phyloP scores from a whole-genome alignment of 2,797 vertebrate genomes.

The Eidolon dupreanum region DNA sequence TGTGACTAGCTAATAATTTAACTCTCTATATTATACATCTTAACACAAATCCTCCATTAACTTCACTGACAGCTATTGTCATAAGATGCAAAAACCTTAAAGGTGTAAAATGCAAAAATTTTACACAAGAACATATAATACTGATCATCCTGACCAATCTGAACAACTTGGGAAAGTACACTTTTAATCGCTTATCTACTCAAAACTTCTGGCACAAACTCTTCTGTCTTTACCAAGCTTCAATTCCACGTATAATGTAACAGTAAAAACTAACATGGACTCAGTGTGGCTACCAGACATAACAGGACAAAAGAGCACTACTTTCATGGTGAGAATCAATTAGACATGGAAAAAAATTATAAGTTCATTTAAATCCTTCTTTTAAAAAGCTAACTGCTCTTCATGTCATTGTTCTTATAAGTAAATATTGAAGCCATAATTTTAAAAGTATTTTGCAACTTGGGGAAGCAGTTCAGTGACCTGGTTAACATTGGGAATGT shows the following conservation, averaged over 20 bases:
- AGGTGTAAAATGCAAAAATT: not conserved
- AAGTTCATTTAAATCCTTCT: conserved; percentile 76
- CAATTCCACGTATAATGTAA: conserved; percentile 74
- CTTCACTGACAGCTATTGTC: conserved; percentile 69
- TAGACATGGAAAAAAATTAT: conserved; percentile 69
- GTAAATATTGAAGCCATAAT: conserved; percentile 71
- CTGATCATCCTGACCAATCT: conserved; percentile 72
- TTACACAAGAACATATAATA: conserved; percentile 63
- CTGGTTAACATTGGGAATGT: not conserved
- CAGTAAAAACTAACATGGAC: conserved; percentile 20
- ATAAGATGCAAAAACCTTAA: conserved; percentile 66
- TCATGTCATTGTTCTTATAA: conserved; percentile 69
- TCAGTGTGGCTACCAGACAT: conserved; percentile 77
- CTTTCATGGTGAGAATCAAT: conserved; percentile 63
- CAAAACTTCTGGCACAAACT: conserved; percentile 73
- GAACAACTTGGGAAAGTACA: conserved; percentile 74
- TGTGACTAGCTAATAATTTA: conserved; percentile 60
- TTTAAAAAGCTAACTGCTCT: conserved; percentile 46
- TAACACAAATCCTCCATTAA: not conserved
- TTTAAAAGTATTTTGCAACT: conserved; percentile 43
- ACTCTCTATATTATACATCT: conserved; percentile 42
- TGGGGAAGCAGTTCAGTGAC: too few species aligned
- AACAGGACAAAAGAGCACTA: conserved; percentile 72
- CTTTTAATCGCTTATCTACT: conserved; percentile 74
- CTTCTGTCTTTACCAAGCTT: conserved; percentile 77